Percentiles rank a stretch among this genome's conserved stretches.
Conservation (phyloP, 2,888 invertebrate genomes). For the Tromatobia lineatoria region DNA sequence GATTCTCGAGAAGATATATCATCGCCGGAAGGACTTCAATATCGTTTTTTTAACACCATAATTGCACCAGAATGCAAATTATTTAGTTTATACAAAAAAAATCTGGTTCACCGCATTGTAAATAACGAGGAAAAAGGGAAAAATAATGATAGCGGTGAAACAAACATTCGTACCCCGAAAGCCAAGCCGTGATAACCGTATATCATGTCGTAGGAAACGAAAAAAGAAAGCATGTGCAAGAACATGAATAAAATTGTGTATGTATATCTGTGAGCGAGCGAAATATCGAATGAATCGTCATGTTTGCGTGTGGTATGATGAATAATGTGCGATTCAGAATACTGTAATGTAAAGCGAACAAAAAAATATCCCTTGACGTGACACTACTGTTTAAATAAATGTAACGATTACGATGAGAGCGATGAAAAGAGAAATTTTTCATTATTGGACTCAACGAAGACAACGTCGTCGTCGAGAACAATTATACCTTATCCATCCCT, state of each 20-base stretch:
- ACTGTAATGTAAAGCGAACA: conserved; percentile 76
- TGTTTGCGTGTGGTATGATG: conserved; percentile 47
- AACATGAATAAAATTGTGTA: conserved; percentile 47
- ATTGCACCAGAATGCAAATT: background rate
- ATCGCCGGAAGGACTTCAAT: background rate
- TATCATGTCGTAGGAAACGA: conserved; percentile 78
- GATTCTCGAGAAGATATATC: conserved; percentile 8
- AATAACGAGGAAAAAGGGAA: conserved; percentile 52
- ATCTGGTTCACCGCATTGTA: conserved; percentile 45
- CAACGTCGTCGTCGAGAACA: background rate
- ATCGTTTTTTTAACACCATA: background rate
- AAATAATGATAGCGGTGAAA: conserved; percentile 41
- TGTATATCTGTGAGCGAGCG: conserved; percentile 30
- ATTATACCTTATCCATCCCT: background rate
- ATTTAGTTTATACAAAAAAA: background rate
- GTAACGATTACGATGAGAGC: conserved; percentile 80
- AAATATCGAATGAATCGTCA: conserved; percentile 47
- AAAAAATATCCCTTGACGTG: conserved; percentile 81
- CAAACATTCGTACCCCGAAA: conserved; percentile 71
- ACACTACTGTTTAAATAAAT: conserved; percentile 83
- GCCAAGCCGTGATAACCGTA: conserved; percentile 72
- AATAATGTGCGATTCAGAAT: conserved; percentile 70
- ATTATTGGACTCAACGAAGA: conserved; percentile 13
- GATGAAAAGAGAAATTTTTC: conserved; percentile 36
- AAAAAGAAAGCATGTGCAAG: conserved; percentile 55